Evolutionary conservation across 2,797 vertebrate species (phyloP).

Genomic region (Crenichthys baileyi): DNA sequence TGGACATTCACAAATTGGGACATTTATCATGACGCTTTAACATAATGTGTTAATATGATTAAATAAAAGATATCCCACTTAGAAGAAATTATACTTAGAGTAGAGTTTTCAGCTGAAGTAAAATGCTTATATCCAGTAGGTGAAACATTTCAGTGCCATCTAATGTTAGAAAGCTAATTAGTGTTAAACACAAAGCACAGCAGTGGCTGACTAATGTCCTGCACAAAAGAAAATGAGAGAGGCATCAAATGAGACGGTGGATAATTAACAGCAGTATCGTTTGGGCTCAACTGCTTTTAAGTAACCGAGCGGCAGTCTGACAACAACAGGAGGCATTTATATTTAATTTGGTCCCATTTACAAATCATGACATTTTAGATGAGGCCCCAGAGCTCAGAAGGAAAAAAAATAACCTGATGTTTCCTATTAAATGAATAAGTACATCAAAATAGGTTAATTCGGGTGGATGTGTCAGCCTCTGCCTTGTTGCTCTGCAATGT

Average conservation of each 20-base stretch:
- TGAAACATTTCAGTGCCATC: neutral
- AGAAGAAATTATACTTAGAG: neutral
- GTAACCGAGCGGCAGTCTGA: neutral
- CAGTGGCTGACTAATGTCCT: neutral
- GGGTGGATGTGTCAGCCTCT: slow-evolving; percentile 4
- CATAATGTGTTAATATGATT: neutral
- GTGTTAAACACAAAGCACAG: neutral
- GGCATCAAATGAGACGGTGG: neutral
- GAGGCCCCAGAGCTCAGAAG: neutral
- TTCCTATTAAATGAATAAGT: neutral
- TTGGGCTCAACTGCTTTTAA: neutral
- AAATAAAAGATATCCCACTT: neutral
- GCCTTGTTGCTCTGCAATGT: slow-evolving; percentile 19
- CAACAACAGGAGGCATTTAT: neutral
- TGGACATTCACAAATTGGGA: neutral
- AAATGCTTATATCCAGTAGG: neutral
- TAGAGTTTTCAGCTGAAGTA: neutral
- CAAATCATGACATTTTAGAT: neutral
- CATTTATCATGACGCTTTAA: neutral
- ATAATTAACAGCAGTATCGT: neutral
- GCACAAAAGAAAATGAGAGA: neutral
- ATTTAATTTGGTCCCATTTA: neutral
- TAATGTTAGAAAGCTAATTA: neutral
- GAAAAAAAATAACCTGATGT: neutral
- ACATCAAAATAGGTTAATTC: neutral